Base-by-base conservation (phyloP, 1,140 invertebrate species). In the Centruroides vittatus region DNA sequence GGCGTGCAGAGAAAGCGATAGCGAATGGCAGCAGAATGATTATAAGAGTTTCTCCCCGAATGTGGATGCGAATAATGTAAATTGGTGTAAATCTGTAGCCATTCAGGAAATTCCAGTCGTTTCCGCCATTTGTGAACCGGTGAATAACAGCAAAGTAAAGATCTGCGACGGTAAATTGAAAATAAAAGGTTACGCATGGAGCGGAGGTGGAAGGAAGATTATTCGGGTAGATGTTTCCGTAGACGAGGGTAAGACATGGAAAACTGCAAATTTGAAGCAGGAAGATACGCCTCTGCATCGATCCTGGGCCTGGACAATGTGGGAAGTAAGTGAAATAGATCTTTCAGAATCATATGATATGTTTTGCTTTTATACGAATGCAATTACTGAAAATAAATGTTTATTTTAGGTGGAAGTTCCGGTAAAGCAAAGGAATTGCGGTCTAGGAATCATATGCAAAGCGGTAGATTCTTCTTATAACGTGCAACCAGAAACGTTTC, bases 21-120 rank as follows among this genome's bases (percentile, higher is more conserved):
- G 88, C 3, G 93, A 96, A 74, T 99, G 93, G 90, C 96, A 99
- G 73, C 85, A 88, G 71, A 87, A 88, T 63, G 96, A 99, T 75
- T 99, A 98, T 72, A 94, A 96, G 75, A 82, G 87, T 5, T 97
- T 98, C 74, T 88, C 88, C 67, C 87, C 94, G 1, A 87, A 82
- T 58, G 81, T 84, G 1, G 89, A 98, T 76, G 98, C 92, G 72
- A 80, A 78, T 12, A 83, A 80, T 66, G 81, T 88, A 5, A n/a
- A n/a, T n/a, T n/a, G n/a, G n/a, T n/a, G n/a, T n/a, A n/a, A n/a
- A n/a, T n/a, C n/a, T n/a, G 88, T 88, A 35, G 85, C 95, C 3
- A 94, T 98, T 59, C 89, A 96, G 77, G 88, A 94, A 64, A 80
- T 95, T 72, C 94, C 95, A 4, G 89, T 99, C 0, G 90, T 88